Evolutionary conservation across 30 jellyfish, hydroid and myxozoan species (phyloP).

Genomic region (Phacellophora camtschatica): DNA sequence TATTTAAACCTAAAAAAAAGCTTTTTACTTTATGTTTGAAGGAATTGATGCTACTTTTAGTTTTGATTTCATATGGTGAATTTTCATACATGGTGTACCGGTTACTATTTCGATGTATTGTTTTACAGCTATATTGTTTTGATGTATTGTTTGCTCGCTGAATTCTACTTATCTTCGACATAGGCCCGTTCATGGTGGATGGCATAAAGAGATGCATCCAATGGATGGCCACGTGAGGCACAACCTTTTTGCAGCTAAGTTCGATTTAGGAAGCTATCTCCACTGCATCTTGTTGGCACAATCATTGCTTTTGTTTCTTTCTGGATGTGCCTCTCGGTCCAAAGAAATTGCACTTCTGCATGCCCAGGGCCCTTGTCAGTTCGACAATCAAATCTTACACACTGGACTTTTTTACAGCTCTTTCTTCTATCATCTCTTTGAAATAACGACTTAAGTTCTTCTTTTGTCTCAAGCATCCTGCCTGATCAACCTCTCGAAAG

Average conservation of each 20-base stretch:
- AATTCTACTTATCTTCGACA: neutral
- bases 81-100: neutral
- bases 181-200: neutral
- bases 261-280: neutral
- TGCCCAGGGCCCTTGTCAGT: slow-evolving; percentile 5
- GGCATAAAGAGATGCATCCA: slow-evolving; percentile 1
- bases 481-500: neutral
- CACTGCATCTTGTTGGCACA: neutral
- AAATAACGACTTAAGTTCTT: neutral
- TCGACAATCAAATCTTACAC: neutral
- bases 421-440: neutral
- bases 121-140: neutral
- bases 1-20: too few species aligned
- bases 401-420: neutral
- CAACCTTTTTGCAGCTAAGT: neutral
- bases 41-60: too few species aligned
- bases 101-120: neutral
- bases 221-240: slow-evolving; percentile 8
- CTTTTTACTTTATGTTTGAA: too few species aligned
- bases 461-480: neutral
- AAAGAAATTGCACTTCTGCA: neutral
- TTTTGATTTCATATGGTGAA: too few species aligned
- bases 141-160: neutral
- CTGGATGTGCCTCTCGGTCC: neutral
- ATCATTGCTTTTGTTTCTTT: neutral